Conservation (phyloP, 2,888 invertebrate genomes). For the Netelia inedita region DNA sequence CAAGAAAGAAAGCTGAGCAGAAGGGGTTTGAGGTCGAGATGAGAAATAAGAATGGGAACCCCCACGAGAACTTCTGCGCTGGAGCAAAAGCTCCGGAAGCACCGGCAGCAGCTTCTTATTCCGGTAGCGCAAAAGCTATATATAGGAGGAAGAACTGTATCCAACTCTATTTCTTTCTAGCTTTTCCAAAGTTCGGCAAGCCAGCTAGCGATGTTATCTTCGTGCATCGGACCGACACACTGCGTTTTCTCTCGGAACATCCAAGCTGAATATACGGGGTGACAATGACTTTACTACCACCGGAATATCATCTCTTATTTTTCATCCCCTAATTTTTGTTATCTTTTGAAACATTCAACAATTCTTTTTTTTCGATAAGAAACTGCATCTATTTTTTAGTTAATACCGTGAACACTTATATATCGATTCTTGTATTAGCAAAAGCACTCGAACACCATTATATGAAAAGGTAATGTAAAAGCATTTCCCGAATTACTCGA, state of each 20-base stretch:
- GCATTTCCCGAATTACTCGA: too few relatives aligned
- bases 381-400: too few relatives aligned
- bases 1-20: conserved; percentile 19
- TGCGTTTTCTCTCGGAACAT: not conserved
- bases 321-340: not conserved
- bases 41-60: conserved; percentile 44
- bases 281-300: not conserved
- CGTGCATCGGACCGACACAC: not conserved
- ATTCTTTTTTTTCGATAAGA: not conserved
- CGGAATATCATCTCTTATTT: not conserved
- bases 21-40: conserved; percentile 29
- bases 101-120: conserved; percentile 47
- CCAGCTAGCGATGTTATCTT: conserved; percentile 18
- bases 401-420: not conserved
- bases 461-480: too few relatives aligned
- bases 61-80: conserved; percentile 44
- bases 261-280: not conserved
- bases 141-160: conserved; percentile 5
- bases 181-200: conserved; percentile 42
- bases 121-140: not conserved
- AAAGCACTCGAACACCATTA: not conserved
- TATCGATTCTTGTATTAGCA: not conserved
- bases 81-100: conserved; percentile 46
- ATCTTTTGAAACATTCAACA: not conserved
- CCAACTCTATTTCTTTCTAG: conserved; percentile 28